These are phyloP conservation scores for Eupithecia abbreviata DNA, from an alignment of 2,888 invertebrate species.

Conservation along the genomic window DNA sequence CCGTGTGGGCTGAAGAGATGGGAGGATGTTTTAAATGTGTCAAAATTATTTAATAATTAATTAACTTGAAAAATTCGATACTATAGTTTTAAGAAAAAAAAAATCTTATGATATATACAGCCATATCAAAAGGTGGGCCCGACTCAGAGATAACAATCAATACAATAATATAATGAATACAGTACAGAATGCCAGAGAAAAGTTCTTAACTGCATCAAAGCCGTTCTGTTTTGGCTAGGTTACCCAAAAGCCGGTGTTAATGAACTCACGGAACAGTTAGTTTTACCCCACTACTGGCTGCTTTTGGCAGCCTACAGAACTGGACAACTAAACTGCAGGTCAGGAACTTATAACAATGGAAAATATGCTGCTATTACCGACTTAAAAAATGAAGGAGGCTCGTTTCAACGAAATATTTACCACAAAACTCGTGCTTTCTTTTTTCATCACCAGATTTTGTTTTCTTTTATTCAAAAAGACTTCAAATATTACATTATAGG, in stretches of 20 bases:
- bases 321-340: slow-evolving; percentile 5
- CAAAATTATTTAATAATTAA: too few relatives aligned
- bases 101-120: neutral
- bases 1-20: neutral
- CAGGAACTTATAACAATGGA: neutral
- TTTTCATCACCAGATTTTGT: neutral
- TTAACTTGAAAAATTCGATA: too few relatives aligned
- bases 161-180: too few relatives aligned
- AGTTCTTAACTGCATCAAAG: neutral
- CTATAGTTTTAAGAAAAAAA: neutral
- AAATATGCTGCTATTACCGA: neutral
- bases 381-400: neutral
- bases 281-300: neutral
- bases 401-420: neutral
- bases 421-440: neutral
- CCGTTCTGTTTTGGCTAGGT: neutral
- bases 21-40: neutral
- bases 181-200: neutral
- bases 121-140: neutral
- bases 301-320: neutral
- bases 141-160: neutral
- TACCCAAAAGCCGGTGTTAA: slow-evolving; percentile 8
- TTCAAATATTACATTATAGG: neutral
- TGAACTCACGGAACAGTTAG: slow-evolving; percentile 4
- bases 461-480: neutral